Conservation (phyloP, 2,888 invertebrate genomes). For the Dynastes grantii region DNA sequence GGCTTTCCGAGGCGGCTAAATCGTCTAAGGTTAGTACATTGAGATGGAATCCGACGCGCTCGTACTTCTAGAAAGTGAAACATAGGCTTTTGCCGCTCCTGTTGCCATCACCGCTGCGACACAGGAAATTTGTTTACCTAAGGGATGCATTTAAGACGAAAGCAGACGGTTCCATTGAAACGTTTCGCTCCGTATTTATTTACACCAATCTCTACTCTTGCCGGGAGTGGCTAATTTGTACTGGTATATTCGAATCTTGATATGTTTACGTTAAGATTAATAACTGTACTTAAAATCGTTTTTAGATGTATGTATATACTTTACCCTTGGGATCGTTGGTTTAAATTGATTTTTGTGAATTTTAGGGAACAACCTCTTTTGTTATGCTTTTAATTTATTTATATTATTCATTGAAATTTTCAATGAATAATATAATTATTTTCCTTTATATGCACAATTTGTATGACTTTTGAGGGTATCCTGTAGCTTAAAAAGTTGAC, state of each 20-base stretch:
- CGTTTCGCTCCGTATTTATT: conserved; percentile 28
- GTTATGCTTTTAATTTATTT: too few relatives aligned
- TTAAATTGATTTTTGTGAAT: too few relatives aligned
- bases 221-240: conserved; percentile 27
- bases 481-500: too few relatives aligned
- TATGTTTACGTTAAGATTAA: conserved; percentile 35
- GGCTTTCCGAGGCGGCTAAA: conserved; percentile 24
- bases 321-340: not conserved
- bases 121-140: conserved; percentile 38
- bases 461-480: too few relatives aligned
- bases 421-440: too few relatives aligned
- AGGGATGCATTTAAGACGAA: conserved; percentile 39
- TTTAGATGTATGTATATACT: conserved; percentile 1
- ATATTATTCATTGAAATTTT: too few relatives aligned
- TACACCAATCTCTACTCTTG: conserved; percentile 25
- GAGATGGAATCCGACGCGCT: conserved; percentile 32
- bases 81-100: conserved; percentile 1
- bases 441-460: too few relatives aligned
- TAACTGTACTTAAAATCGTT: conserved; percentile 13
- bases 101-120: conserved; percentile 22
- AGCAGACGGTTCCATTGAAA: conserved; percentile 12
- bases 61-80: conserved; percentile 27
- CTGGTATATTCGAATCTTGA: conserved; percentile 28
- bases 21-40: conserved; percentile 6
- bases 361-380: too few relatives aligned